These are phyloP conservation scores for Drosophila teissieri DNA, from an alignment of 1,140 invertebrate species.

Conservation along the genomic window DNA sequence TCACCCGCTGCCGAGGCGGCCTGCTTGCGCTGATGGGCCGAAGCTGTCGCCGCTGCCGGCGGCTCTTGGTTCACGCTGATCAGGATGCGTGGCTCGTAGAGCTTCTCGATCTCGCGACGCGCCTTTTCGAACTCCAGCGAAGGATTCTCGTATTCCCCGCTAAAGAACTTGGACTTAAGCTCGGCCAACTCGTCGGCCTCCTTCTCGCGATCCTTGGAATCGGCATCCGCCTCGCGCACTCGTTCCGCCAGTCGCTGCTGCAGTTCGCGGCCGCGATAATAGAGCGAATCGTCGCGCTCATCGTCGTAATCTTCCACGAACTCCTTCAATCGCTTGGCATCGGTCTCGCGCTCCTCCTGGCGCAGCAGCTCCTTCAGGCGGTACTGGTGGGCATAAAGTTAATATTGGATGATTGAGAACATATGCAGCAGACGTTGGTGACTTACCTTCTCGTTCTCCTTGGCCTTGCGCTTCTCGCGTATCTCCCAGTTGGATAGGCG, in stretches of 20 bases:
- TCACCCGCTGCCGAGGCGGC: constrained; percentile 8
- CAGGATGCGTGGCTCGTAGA: constrained; percentile 92
- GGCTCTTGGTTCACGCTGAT: constrained; percentile 87
- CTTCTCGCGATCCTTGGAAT: constrained; percentile 94
- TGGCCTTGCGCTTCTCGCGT: constrained; percentile 95
- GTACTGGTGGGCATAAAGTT: constrained; percentile 85
- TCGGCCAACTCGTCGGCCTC: constrained; percentile 97
- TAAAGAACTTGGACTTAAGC: constrained; percentile 92
- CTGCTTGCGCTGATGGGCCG: constrained; percentile 17
- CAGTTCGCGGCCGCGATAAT: constrained; percentile 96
- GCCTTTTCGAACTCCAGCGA: constrained; percentile 92
- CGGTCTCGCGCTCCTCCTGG: constrained; percentile 93
- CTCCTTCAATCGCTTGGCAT: constrained; percentile 97
- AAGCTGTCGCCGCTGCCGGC: neutral
- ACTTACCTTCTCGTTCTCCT: constrained; percentile 93
- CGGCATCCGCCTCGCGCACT: constrained; percentile 95
- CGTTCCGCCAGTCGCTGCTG: constrained; percentile 94
- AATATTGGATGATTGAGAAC: too few relatives aligned
- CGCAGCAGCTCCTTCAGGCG: constrained; percentile 92
- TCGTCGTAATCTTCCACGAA: constrained; percentile 99
- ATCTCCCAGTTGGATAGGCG: constrained; percentile 94
- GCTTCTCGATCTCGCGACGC: constrained; percentile 91
- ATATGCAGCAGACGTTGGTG: too few relatives aligned
- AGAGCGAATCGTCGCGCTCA: constrained; percentile 97
- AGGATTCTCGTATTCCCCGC: constrained; percentile 90